These are phyloP conservation scores for Spilarctia lutea DNA, from an alignment of 2,888 invertebrate species.

Conservation along the genomic window DNA sequence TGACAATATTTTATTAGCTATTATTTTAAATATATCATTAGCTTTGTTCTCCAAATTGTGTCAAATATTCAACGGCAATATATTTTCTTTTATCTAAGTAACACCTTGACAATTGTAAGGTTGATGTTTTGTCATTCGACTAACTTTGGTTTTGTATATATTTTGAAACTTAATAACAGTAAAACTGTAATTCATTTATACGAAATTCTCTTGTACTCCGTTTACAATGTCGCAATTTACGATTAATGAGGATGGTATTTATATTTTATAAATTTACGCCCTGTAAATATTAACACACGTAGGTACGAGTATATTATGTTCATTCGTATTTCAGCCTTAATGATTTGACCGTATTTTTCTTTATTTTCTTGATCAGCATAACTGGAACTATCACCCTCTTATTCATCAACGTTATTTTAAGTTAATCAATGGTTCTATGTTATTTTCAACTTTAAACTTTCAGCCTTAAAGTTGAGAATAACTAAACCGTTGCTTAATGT, in stretches of 20 bases:
- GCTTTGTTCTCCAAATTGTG: slow-evolving; percentile 14
- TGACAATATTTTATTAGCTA: slow-evolving; percentile 12
- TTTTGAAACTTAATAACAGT: not conserved
- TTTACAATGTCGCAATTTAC: not conserved
- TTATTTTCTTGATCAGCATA: too few species aligned
- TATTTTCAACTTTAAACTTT: too few species aligned
- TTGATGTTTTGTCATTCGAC: not conserved
- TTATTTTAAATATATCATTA: slow-evolving; percentile 17
- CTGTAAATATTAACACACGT: too few species aligned
- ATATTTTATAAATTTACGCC: too few species aligned
- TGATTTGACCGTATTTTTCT: too few species aligned
- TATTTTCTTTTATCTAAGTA: not conserved
- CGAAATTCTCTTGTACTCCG: not conserved
- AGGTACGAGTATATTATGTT: too few species aligned
- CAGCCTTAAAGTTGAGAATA: too few species aligned
- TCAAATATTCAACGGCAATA: slow-evolving; percentile 4
- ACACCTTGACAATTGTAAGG: not conserved
- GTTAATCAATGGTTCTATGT: too few species aligned
- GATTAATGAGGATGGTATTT: not conserved
- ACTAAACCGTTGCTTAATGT: too few species aligned
- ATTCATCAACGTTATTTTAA: too few species aligned
- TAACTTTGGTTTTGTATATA: not conserved
- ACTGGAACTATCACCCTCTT: too few species aligned
- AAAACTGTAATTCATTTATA: slow-evolving; percentile 3
- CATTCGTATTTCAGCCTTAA: too few species aligned